Base-by-base conservation (phyloP, 2,113 vertebrate genomes). In the Spermophilus dauricus region DNA sequence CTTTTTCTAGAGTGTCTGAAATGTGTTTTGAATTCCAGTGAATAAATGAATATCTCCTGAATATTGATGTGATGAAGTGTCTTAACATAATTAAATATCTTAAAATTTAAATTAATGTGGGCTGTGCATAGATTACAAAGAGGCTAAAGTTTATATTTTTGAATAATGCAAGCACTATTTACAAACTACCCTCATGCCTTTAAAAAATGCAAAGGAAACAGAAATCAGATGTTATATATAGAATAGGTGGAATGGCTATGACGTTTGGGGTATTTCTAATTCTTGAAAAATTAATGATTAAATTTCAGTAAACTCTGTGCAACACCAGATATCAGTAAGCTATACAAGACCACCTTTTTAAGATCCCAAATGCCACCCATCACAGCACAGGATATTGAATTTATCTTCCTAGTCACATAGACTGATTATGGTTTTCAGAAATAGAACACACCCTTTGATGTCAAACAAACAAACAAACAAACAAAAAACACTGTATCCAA, bases 11-110 rank as follows among this genome's bases (percentile, higher is more conserved):
- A 96, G 37, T 48, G 39, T 84, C 86, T 95, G 80, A 95, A 97
- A 95, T 11, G 5, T 77, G 48, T 72, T 90, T 94, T 92, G 95
- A 91, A 96, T 96, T 63, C 90, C 39, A 96, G 87, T 88, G 45
- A 87, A 37, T 69, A 70, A 86, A 48, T 80, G 11, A 96, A 75
- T 96, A 93, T 86, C 84, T 91, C 34, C 22, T 80, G 87, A 96
- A 93, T 86, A 87, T 70, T 89, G 65, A 94, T 81, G 73, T 48
- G 67, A 88, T 53, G 11, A 87, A 76, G 10, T 70, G 0, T 76
- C 92, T 84, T 80, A 91, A 42, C n/a, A 91, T 91, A 86, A 94
- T 94, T 93, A 92, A 77, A 86, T 51, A 45, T 26, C 32, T 86
- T 95, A 95, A 91, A 91, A 42, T 77, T 94, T 81, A 77, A 84